Base-by-base conservation (phyloP, 2,797 vertebrate species). In the Synaphobranchus kaupii region DNA sequence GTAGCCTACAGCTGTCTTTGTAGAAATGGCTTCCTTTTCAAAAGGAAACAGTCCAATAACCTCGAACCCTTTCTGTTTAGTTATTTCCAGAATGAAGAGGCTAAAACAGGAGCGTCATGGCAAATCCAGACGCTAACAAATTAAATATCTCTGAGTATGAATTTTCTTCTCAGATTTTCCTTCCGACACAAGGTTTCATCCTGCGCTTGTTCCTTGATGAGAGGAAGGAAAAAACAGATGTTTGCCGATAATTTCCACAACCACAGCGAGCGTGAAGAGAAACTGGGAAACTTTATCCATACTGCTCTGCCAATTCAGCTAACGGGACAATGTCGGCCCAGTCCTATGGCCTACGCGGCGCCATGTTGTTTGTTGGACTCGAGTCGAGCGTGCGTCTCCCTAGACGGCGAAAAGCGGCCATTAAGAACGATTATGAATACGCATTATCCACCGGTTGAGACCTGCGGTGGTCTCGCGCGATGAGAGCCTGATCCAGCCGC, bases 201-300 rank as follows among this genome's bases (percentile, higher is more conserved):
- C 81, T 39, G 25, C 39, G 76, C 73, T 63, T 44, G 76, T 47
- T n/a, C 73, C 54, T 31, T 44, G 83, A 78, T 60, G 83, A 84
- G 68, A 39, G 10, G 73, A 78, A 44, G 60, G 47, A 63, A 80
- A 31, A 84, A 50, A 76, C 87, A 85, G 71, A 71, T 66, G 71
- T 31, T 28, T 81, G 52, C 48, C 66, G 10, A 85, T 85, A 81
- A 78, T 78, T 44, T 78, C 2, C 5, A 44, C 73, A 22, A 88
- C 10, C 48, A 34, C 58, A 85, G 73, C n/a, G 73, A 81, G 52
- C 68, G 73, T 39, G 31, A 58, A 50, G 56, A 39, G 68, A 60
- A 39, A 31, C 22, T 13, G 20, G 34, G 15, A 80, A 28, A 52
- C 84, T 39, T 88, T 84, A 84, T 15, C 47, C 48, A 28, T 31